Percentiles rank a stretch among this genome's conserved stretches.
Conservation (phyloP, 2,797 vertebrate species). For the Falco cherrug region DNA sequence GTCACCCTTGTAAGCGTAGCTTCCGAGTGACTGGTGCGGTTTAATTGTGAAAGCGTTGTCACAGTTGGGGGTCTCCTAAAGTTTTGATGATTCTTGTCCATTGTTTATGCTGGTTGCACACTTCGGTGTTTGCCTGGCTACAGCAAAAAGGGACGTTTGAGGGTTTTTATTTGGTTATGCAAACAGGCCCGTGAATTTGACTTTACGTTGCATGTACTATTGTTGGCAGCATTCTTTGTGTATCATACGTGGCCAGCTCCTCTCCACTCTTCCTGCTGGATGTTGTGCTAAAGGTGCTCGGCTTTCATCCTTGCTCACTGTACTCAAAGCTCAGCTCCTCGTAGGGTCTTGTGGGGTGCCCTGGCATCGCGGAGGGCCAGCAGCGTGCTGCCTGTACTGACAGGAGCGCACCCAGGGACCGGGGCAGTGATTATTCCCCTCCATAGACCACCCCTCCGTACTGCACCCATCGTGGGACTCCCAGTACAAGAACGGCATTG, state of each 20-base stretch:
- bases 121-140: neutral
- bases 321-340: neutral
- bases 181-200: neutral
- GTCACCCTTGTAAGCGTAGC: fast-evolving
- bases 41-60: neutral
- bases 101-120: neutral
- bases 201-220: fast-evolving
- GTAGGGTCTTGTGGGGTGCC: neutral
- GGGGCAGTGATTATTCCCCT: neutral
- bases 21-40: neutral
- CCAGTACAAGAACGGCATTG: fast-evolving
- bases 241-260: neutral
- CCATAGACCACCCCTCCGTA: neutral
- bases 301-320: neutral
- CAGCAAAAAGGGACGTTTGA: neutral
- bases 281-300: fast-evolving
- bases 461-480: fast-evolving
- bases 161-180: neutral
- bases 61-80: neutral
- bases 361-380: neutral
- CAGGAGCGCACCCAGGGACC: neutral
- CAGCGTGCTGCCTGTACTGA: fast-evolving
- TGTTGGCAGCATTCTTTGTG: neutral
- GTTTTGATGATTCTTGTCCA: neutral
- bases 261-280: neutral